phyloP scores from a whole-genome alignment of 2,888 invertebrate genomes.

The Trichacis sp. region DNA sequence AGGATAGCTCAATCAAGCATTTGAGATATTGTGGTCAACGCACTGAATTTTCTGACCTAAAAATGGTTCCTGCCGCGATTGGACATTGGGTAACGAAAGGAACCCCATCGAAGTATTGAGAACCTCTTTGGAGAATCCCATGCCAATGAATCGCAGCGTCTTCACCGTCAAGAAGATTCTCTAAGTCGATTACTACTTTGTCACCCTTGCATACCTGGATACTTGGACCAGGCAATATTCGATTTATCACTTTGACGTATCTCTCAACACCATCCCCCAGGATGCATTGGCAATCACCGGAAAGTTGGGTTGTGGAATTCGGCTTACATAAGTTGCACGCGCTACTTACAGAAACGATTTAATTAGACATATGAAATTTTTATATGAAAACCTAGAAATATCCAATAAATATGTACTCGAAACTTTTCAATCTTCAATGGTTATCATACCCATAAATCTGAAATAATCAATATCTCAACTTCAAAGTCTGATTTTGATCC shows the following conservation, averaged over 20 bases:
- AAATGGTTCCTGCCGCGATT: conserved; percentile 85
- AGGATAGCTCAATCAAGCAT: too few relatives aligned
- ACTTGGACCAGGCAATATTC: conserved; percentile 85
- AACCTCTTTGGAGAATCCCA: conserved; percentile 84
- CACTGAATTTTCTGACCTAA: too few relatives aligned
- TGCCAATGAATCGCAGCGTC: conserved; percentile 93
- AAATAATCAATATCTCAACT: too few relatives aligned
- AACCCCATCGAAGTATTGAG: conserved; percentile 90
- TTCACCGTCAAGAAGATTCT: conserved; percentile 87
- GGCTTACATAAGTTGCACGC: conserved; percentile 87
- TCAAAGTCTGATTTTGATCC: too few relatives aligned
- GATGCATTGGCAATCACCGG: conserved; percentile 88
- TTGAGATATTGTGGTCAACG: too few relatives aligned
- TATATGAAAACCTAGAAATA: too few relatives aligned
- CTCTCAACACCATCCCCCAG: conserved; percentile 85
- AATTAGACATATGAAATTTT: neutral
- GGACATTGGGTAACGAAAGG: conserved; percentile 91
- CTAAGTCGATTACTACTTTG: conserved; percentile 86
- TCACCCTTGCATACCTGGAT: conserved; percentile 88
- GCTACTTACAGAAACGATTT: conserved; percentile 64
- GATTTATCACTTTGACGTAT: conserved; percentile 62
- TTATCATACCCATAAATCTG: too few relatives aligned
- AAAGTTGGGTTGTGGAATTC: conserved; percentile 83
- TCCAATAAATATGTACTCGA: too few relatives aligned
- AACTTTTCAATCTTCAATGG: too few relatives aligned